Conservation (phyloP, 2,797 vertebrate species). For the Emys orbicularis region DNA sequence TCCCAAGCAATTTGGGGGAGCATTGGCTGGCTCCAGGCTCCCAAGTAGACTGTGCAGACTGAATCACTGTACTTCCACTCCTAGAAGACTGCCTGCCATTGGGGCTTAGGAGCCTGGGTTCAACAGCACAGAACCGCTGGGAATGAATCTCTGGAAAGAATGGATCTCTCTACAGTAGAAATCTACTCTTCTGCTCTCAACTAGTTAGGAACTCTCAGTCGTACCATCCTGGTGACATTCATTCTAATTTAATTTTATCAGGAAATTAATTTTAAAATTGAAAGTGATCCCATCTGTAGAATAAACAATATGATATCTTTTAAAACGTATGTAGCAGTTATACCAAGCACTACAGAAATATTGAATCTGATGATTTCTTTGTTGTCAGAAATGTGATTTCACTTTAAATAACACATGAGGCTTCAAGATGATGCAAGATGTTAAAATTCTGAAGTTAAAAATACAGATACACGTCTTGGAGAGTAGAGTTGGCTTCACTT, state of each 20-base stretch:
- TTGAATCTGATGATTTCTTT: background rate
- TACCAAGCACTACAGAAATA: background rate
- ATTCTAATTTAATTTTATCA: background rate
- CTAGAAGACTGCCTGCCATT: background rate
- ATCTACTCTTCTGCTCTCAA: background rate
- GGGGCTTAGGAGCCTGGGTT: background rate
- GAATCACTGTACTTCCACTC: background rate
- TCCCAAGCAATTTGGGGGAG: conserved; percentile 26
- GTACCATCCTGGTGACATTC: background rate
- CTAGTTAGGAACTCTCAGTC: background rate
- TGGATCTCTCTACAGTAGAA: background rate
- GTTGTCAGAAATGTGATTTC: background rate
- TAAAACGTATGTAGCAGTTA: background rate
- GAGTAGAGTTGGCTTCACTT: conserved; percentile 30
- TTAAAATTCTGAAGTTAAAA: conserved; percentile 56
- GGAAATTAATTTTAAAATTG: conserved; percentile 6
- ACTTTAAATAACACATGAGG: background rate
- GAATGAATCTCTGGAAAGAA: background rate
- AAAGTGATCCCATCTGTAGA: background rate
- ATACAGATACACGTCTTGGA: conserved; percentile 43
- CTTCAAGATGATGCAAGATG: conserved; percentile 37
- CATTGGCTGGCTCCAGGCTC: background rate
- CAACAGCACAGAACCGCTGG: background rate
- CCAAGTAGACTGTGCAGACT: background rate
- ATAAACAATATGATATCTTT: background rate